These are phyloP conservation scores for Hylyphantes graminicola DNA, from an alignment of 1,140 invertebrate species.

Conservation along the genomic window DNA sequence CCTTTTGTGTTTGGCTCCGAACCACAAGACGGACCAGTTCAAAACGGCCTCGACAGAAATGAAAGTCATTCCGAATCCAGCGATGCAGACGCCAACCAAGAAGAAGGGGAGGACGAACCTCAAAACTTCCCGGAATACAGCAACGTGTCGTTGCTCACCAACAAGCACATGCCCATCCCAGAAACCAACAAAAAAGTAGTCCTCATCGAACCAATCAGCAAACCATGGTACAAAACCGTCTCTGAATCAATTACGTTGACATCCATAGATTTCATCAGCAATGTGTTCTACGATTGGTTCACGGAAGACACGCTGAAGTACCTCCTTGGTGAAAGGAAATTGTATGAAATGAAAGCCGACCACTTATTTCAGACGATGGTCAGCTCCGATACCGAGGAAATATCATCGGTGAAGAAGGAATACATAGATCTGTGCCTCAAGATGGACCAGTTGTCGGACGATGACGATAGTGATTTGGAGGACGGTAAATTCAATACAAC, in stretches of 20 bases:
- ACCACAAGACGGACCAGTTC: not conserved
- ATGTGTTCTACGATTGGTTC: constrained; percentile 40
- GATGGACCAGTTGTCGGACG: too few species aligned
- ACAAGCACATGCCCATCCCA: constrained; percentile 43
- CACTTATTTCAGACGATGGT: constrained; percentile 19
- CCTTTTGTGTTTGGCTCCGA: constrained; percentile 20
- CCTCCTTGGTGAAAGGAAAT: constrained; percentile 36
- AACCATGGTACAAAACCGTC: not conserved
- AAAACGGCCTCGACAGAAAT: not conserved
- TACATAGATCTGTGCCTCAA: constrained; percentile 52
- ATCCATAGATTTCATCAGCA: constrained; percentile 21
- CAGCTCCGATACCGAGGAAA: not conserved
- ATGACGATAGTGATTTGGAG: not conserved
- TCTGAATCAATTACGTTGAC: not conserved
- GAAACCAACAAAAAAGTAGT: constrained; percentile 15
- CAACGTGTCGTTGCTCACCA: constrained; percentile 10
- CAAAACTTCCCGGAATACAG: constrained; percentile 30
- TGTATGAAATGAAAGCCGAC: constrained; percentile 52
- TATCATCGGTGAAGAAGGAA: constrained; percentile 28
- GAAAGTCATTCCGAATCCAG: not conserved
- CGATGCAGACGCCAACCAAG: not conserved
- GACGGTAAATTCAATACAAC: not conserved
- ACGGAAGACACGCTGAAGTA: constrained; percentile 54
- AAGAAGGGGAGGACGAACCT: not conserved
- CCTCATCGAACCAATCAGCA: constrained; percentile 14